Evolutionary conservation across 2,888 invertebrate species (phyloP).

Genomic region (Epinotia ramella): DNA sequence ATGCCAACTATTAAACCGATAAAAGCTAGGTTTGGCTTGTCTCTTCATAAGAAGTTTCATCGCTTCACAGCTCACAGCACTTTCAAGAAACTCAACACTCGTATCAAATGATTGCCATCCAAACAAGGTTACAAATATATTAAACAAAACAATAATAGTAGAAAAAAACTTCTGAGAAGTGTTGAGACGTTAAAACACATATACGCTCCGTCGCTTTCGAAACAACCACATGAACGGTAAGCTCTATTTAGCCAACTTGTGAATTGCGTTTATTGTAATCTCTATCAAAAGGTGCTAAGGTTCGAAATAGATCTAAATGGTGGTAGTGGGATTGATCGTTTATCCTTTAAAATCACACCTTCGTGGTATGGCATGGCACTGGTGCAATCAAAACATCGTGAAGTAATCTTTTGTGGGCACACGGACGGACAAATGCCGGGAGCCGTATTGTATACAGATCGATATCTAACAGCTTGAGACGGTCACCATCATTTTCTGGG

Average conservation of each 20-base stretch:
- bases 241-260: not conserved
- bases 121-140: constrained; percentile 38
- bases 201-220: constrained; percentile 66
- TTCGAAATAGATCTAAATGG: constrained; percentile 38
- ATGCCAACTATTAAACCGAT: too few species aligned
- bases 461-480: constrained; percentile 61
- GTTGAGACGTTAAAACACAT: constrained; percentile 72
- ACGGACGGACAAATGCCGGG: constrained; percentile 66
- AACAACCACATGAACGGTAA: constrained; percentile 52
- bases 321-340: constrained; percentile 45
- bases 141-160: constrained; percentile 32
- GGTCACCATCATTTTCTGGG: constrained; percentile 47
- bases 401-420: constrained; percentile 71
- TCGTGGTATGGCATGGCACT: constrained; percentile 61
- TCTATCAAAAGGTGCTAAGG: constrained; percentile 50
- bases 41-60: constrained; percentile 15
- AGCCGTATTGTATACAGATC: constrained; percentile 64
- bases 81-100: constrained; percentile 36
- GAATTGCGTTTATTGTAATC: not conserved
- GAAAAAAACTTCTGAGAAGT: constrained; percentile 64
- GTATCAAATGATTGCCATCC: constrained; percentile 41
- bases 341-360: constrained; percentile 61
- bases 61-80: constrained; percentile 28
- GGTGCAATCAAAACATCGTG: constrained; percentile 77
- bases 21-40: too few species aligned